Base-by-base conservation (phyloP, 2,797 vertebrate species). In the Leontocebus nigricollis region DNA sequence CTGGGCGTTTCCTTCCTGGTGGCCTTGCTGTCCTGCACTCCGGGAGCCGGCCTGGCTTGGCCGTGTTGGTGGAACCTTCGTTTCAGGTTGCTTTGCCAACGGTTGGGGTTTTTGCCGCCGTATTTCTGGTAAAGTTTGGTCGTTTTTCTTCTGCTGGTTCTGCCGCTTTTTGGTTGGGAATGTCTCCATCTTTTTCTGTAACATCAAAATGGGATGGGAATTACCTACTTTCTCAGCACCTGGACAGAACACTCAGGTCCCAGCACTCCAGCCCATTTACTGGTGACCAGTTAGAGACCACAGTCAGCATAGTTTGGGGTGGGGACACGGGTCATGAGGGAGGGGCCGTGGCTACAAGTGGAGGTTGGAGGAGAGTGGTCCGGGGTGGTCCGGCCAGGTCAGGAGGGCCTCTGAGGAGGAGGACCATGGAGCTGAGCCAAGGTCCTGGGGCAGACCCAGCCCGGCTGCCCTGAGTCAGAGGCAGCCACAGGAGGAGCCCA, bases 21-120 rank as follows among this genome's bases (percentile, higher is more conserved):
- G 2, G 13, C 22, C 33, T 0, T 26, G 44, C 77, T 55, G 12
- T 55, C 44, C 44, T 46, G 44, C 44, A 46, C 36, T 33, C n/a
- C 6, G 4, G 64, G 4, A 17, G 2, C 22, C 2, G 17, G 33
- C 33, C 13, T 59, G 44, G 59, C 19, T 1, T 14, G 6, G 41
- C 76, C 8, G 0, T 9, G 15, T 41, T 6, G 22, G 12, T n/a
- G 36, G 30, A 26, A 36, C 50, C 46, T 6, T 6, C 14, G 0
- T 57, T 48, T 39, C 19, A n/a, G 77, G 72, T n/a, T 10, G 22
- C 81, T 48, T 67, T 24, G 26, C 41, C 20, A 1, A 24, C 3
- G 3, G 55, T 4, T 11, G 36, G 17, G 48, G 41, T 9, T 48
- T 48, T 41, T 17, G 67, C 22, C 15, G 1, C 70, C 4, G 0